Conservation (phyloP, 1,140 invertebrate genomes). For the Pentalonia nigronervosa region DNA sequence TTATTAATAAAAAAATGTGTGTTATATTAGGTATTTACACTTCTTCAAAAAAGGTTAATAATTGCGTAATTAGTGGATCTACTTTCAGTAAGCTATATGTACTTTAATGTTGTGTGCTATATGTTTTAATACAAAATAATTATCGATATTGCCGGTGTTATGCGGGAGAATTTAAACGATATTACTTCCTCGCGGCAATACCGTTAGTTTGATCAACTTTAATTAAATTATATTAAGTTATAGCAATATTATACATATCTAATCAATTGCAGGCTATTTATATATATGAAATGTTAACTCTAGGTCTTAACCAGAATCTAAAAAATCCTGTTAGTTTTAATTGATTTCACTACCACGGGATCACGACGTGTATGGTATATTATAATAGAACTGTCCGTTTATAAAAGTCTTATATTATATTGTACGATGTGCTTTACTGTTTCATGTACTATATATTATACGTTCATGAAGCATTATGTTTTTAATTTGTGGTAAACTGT, state of each 20-base stretch:
- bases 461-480: background rate
- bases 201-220: background rate
- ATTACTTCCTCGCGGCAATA: background rate
- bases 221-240: background rate
- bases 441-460: background rate
- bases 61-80: background rate
- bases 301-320: background rate
- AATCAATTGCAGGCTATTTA: background rate
- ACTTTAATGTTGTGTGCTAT: no score
- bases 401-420: background rate
- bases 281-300: background rate
- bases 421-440: background rate
- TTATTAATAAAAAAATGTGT: background rate
- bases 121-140: background rate
- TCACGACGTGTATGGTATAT: background rate
- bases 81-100: background rate
- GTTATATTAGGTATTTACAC: background rate
- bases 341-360: background rate
- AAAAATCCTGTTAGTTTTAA: background rate
- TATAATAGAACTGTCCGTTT: background rate
- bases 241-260: background rate
- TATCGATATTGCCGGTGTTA: background rate
- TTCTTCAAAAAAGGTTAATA: background rate
- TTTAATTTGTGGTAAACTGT: background rate
- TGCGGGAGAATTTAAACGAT: background rate